Evolutionary conservation across 2,797 vertebrate genomes (phyloP).

Genomic region (Myripristis murdjan): DNA sequence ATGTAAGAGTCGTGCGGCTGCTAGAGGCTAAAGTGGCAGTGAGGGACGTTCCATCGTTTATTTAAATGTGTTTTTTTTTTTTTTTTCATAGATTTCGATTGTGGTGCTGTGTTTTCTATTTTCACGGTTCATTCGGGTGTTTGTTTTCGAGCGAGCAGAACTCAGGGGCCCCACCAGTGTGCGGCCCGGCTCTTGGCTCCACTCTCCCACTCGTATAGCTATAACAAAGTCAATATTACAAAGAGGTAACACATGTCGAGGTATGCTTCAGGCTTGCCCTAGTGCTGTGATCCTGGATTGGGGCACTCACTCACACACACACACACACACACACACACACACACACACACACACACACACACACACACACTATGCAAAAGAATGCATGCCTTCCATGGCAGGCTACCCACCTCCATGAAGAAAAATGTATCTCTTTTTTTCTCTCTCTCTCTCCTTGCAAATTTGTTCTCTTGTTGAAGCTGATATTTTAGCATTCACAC

Average conservation of each 20-base stretch:
- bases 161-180: constrained; percentile 74
- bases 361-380: constrained; percentile 41
- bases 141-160: constrained; percentile 78
- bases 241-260: constrained; percentile 88
- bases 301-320: constrained; percentile 60
- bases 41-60: constrained; percentile 53
- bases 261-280: constrained; percentile 81
- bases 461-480: constrained; percentile 64
- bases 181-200: constrained; percentile 72
- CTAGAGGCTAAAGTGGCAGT: constrained; percentile 47
- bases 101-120: constrained; percentile 75
- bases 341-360: constrained; percentile 17
- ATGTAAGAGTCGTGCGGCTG: constrained; percentile 32
- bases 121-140: constrained; percentile 74
- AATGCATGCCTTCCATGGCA: constrained; percentile 56
- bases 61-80: constrained; percentile 68
- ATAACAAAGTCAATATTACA: constrained; percentile 87
- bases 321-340: constrained; percentile 40
- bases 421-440: constrained; percentile 53
- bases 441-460: constrained; percentile 55
- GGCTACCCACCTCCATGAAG: constrained; percentile 51
- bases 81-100: constrained; percentile 67
- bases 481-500: constrained; percentile 57
- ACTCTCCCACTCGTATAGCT: constrained; percentile 84
- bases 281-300: constrained; percentile 77